These are phyloP conservation scores for Myodes glareolus DNA, from an alignment of 2,113 vertebrate genomes.

Conservation along the genomic window DNA sequence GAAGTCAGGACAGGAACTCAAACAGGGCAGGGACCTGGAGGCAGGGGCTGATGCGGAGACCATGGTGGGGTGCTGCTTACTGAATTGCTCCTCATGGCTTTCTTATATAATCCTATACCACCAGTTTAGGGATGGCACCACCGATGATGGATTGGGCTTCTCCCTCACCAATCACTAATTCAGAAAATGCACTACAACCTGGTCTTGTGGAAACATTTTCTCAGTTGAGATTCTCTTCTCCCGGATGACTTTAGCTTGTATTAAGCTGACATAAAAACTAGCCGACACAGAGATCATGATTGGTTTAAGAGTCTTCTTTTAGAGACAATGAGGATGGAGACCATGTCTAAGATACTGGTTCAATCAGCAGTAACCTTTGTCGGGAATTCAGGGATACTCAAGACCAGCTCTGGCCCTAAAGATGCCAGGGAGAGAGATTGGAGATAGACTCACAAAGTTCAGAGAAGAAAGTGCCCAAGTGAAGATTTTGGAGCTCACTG, in stretches of 20 bases:
- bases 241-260: neutral
- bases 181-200: neutral
- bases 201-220: neutral
- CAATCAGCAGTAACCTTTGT: neutral
- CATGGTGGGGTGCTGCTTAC: neutral
- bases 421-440: neutral
- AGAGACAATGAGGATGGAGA: neutral
- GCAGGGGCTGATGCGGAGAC: neutral
- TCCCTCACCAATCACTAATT: neutral
- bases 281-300: neutral
- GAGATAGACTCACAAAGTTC: neutral
- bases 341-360: neutral
- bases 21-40: neutral
- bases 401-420: neutral
- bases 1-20: neutral
- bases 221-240: neutral
- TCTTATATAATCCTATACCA: neutral
- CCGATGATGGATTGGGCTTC: neutral
- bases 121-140: neutral
- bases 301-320: neutral
- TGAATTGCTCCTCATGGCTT: neutral
- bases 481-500: neutral
- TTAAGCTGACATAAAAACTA: neutral
- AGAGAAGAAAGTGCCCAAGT: neutral
- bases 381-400: constrained; percentile 2